Conservation (phyloP, 2,797 vertebrate species). For the Leontocebus nigricollis region DNA sequence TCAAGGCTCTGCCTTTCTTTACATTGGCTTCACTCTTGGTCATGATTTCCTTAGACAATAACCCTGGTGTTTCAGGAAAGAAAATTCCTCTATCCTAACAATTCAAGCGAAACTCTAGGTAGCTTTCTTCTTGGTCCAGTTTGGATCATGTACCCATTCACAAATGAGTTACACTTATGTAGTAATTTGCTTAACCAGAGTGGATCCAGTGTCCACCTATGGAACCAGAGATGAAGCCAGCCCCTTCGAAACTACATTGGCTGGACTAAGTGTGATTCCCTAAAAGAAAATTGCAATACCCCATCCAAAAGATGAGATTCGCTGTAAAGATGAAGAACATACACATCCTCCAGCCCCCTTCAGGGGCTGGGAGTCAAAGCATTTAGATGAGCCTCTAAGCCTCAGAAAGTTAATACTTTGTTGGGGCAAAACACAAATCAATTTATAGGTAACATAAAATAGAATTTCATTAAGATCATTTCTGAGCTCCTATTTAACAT, state of each 20-base stretch:
- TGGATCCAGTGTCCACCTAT: neutral
- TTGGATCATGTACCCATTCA: neutral
- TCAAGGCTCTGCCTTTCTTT: neutral
- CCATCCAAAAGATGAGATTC: neutral
- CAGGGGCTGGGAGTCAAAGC: neutral
- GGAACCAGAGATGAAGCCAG: neutral
- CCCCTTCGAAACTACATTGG: neutral
- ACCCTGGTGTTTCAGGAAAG: neutral
- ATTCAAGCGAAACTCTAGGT: neutral
- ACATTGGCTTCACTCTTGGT: neutral
- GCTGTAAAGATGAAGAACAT: neutral
- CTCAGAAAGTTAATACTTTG: neutral
- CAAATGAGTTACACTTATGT: neutral
- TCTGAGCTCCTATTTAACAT: neutral
- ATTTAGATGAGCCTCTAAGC: neutral
- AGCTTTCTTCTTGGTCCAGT: neutral
- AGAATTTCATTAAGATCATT: neutral
- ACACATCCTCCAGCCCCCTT: neutral
- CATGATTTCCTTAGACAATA: neutral
- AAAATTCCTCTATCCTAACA: neutral
- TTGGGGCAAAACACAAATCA: neutral
- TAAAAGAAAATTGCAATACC: neutral
- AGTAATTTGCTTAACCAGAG: neutral
- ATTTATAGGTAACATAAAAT: constrained; percentile 6
- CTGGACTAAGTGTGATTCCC: neutral